Evolutionary conservation across 2,888 invertebrate genomes (phyloP).

Genomic region (Plagodis pulveraria): DNA sequence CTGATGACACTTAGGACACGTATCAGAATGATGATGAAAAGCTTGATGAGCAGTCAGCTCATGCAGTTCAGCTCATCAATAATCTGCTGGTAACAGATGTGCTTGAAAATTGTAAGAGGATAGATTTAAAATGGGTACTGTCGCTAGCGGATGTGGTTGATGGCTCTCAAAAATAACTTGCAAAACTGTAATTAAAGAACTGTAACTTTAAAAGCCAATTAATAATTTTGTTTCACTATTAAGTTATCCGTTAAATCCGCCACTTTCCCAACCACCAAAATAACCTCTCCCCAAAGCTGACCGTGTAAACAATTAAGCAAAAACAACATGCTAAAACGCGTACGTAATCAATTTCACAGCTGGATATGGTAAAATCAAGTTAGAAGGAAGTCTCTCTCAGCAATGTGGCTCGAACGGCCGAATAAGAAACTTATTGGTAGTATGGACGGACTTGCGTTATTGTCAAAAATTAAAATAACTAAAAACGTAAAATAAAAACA

Average conservation of each 20-base stretch:
- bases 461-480: too few relatives aligned
- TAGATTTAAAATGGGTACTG: too few relatives aligned
- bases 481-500: neutral
- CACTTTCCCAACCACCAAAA: conserved; percentile 17
- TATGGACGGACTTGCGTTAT: neutral
- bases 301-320: conserved; percentile 27
- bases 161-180: too few relatives aligned
- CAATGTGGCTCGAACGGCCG: conserved; percentile 18
- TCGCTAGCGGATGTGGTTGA: too few relatives aligned
- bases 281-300: conserved; percentile 10
- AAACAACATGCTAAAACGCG: conserved; percentile 23
- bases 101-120: too few relatives aligned
- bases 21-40: too few relatives aligned
- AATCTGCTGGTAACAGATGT: too few relatives aligned
- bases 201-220: neutral
- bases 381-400: conserved; percentile 25
- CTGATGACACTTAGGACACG: too few relatives aligned
- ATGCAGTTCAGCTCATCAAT: too few relatives aligned
- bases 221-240: neutral
- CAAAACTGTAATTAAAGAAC: too few relatives aligned
- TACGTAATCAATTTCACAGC: conserved; percentile 28
- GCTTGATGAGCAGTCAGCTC: too few relatives aligned
- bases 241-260: conserved; percentile 7
- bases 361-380: conserved; percentile 29
- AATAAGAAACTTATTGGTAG: neutral